Evolutionary conservation across 2,797 vertebrate species (phyloP).

Genomic region (Hyperoplus immaculatus): DNA sequence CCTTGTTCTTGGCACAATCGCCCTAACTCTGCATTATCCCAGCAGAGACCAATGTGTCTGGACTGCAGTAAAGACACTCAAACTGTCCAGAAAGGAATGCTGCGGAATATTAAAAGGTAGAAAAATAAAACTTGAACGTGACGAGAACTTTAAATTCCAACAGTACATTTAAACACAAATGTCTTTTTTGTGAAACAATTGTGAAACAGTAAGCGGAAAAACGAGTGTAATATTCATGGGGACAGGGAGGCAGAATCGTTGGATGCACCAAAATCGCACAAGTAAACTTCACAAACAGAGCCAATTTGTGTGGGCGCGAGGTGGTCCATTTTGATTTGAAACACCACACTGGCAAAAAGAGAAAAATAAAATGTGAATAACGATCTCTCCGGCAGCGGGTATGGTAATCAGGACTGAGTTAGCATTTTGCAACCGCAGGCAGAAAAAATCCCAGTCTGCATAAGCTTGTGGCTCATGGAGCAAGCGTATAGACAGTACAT

Average conservation of each 20-base stretch:
- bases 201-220: slow-evolving; percentile 14
- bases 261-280: slow-evolving; percentile 36
- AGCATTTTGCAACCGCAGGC: slow-evolving; percentile 68
- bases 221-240: slow-evolving; percentile 53
- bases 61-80: slow-evolving; percentile 26
- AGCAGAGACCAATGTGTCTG: slow-evolving; percentile 42
- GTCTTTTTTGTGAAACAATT: slow-evolving; percentile 14
- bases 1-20: slow-evolving; percentile 51
- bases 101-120: slow-evolving; percentile 18
- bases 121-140: slow-evolving; percentile 18
- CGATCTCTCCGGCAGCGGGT: slow-evolving; percentile 49
- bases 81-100: slow-evolving; percentile 9
- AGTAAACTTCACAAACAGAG: slow-evolving; percentile 47
- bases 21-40: slow-evolving; percentile 53
- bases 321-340: slow-evolving; percentile 66
- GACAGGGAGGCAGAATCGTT: slow-evolving; percentile 1
- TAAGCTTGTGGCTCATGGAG: slow-evolving; percentile 42
- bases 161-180: slow-evolving; percentile 29
- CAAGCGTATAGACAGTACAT: slow-evolving; percentile 19
- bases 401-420: slow-evolving; percentile 68
- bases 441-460: slow-evolving; percentile 63
- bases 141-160: slow-evolving; percentile 26
- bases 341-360: slow-evolving; percentile 37
- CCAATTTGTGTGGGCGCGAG: slow-evolving; percentile 55
- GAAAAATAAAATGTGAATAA: slow-evolving; percentile 68